Conservation (phyloP, 2,797 vertebrate species). For the Lepidocolaptes lacrymiger region DNA sequence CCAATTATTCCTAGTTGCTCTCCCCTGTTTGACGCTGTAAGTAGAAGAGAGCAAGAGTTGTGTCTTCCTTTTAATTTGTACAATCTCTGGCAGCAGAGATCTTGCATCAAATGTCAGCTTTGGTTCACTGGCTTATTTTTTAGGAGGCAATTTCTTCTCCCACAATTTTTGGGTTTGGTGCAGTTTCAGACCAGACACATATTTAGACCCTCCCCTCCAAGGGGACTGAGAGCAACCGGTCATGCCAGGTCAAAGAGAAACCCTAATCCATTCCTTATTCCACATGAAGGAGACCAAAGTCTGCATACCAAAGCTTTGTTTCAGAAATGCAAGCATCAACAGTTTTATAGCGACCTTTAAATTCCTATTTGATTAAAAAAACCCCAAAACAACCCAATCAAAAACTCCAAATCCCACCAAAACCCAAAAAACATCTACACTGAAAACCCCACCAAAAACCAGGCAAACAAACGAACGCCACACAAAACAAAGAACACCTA, state of each 20-base stretch:
- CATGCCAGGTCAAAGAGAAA: background rate
- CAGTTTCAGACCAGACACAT: background rate
- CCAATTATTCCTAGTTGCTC: background rate
- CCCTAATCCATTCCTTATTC: background rate
- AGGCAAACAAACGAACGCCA: background rate
- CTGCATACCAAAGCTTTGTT: background rate
- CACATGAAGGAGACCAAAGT: background rate
- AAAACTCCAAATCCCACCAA: background rate
- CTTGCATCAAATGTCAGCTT: background rate
- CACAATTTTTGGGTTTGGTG: background rate
- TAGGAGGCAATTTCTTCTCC: background rate
- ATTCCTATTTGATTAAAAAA: background rate
- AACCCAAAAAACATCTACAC: background rate
- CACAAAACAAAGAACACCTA: background rate
- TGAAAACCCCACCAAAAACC: background rate
- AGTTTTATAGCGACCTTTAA: background rate
- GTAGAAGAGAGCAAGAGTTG: background rate
- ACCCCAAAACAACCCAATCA: background rate
- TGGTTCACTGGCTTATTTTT: background rate
- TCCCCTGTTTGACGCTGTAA: background rate
- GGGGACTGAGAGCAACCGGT: background rate
- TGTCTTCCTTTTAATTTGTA: background rate
- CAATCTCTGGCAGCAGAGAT: background rate
- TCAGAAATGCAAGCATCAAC: background rate
- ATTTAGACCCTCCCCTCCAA: background rate